Base-by-base conservation (phyloP, 2,888 invertebrate genomes). In the Cephus sareptanus region DNA sequence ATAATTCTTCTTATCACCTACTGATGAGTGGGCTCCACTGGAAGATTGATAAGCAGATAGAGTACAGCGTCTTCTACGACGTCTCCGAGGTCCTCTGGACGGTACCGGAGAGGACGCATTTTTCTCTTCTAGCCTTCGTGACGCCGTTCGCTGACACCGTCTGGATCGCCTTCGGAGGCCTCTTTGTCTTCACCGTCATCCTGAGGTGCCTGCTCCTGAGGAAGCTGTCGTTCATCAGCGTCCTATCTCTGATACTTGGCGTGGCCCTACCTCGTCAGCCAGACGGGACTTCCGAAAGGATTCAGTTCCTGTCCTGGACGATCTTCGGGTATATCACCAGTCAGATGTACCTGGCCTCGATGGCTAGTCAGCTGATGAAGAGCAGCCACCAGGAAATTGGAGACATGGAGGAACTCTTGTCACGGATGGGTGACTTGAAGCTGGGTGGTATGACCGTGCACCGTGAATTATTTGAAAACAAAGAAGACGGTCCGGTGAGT, bases 401-500 rank as follows among this genome's bases (percentile, higher is more conserved):
- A 0, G 86, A 87, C 1, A 83, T 87, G 76, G 31, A 78, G 4
- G 86, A 90, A 11, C 73, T 91, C 30, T 34, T 85, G 0, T 40
- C 40, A 40, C 40, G 40, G 2, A 70, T 80, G 1, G 87, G 89
- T 0, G 83, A 81, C 4, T 81, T 88, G 15, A 56, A 78, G 11
- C 75, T 85, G 1, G 89, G 87, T 9, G 87, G 88, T 0, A 79
- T 77, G 0, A n/a, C 69, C 0, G 74, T 76, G 4, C 75, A 85
- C 84, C 88, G 11, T 84, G 80, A 83, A 74, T 79, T 88, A 75
- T 86, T 87, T 77, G 79, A 82, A 37, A 90, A 93, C 78, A 93
- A 92, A 0, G 93, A 93, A 0, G 93, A 93, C 56, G 93, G 93
- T 76, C 92, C 93, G 70, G 92, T 37, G 12, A 35, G 23, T 15